Evolutionary conservation across 2,113 vertebrate genomes (phyloP).

Genomic region (Otus sunia): DNA sequence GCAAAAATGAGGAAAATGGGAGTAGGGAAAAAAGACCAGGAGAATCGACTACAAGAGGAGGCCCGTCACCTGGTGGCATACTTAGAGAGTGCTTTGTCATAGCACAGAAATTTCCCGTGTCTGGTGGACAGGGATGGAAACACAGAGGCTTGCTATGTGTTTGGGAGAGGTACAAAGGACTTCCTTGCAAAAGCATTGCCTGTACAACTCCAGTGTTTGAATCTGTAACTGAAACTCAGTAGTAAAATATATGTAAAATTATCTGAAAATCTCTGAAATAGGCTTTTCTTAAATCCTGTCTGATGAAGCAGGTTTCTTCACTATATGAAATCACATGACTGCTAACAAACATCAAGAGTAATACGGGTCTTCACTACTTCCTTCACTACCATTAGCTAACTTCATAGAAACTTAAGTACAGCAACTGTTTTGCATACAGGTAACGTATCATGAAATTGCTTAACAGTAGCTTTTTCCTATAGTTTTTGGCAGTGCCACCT

Average conservation of each 20-base stretch:
- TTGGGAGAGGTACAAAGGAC: neutral
- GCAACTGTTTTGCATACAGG: neutral
- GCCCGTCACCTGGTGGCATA: neutral
- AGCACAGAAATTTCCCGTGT: neutral
- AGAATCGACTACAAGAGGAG: neutral
- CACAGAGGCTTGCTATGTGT: neutral
- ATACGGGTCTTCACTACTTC: neutral
- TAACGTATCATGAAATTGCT: neutral
- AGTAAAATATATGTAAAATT: neutral
- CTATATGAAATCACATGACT: neutral
- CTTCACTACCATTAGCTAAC: neutral
- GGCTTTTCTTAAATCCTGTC: neutral
- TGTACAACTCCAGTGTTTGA: neutral
- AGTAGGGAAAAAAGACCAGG: neutral
- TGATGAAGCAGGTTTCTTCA: neutral
- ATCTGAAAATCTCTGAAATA: neutral
- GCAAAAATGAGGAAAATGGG: constrained; percentile 29
- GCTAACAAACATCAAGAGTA: neutral
- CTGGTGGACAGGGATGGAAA: neutral
- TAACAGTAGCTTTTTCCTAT: neutral
- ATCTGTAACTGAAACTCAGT: neutral
- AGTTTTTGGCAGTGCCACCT: neutral
- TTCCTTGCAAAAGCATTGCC: neutral
- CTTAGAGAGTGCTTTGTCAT: neutral
- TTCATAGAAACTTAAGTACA: neutral